phyloP scores from a whole-genome alignment of 2,113 vertebrate species.

The Sinocyclocheilus maitianheensis region DNA sequence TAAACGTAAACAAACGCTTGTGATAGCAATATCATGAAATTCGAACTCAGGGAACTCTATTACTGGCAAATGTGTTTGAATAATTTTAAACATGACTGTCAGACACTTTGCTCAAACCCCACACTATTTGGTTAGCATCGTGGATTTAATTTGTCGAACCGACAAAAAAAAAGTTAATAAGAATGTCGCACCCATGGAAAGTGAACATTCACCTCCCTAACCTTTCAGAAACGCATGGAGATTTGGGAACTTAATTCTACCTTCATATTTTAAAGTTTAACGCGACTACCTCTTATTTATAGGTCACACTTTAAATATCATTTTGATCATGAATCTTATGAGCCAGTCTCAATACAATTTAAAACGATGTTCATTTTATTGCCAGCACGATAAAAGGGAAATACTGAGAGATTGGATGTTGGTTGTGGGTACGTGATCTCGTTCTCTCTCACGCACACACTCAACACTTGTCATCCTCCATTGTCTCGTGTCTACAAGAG shows the following conservation, averaged over 20 bases:
- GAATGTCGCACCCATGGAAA: conserved; percentile 51
- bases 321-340: conserved; percentile 42
- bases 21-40: conserved; percentile 55
- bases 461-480: not conserved
- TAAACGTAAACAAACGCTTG: conserved; percentile 14
- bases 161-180: conserved; percentile 66
- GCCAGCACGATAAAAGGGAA: not conserved
- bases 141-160: conserved; percentile 72
- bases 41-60: conserved; percentile 54
- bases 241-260: conserved; percentile 57
- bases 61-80: conserved; percentile 65
- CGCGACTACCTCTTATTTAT: conserved; percentile 50
- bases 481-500: conserved; percentile 13
- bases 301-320: conserved; percentile 55
- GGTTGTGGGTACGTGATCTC: not conserved
- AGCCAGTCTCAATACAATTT: conserved; percentile 16
- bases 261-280: conserved; percentile 38
- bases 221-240: conserved; percentile 64
- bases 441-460: not conserved
- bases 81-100: conserved; percentile 69
- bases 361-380: conserved; percentile 12
- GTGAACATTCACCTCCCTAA: conserved; percentile 57
- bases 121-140: conserved; percentile 66
- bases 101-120: conserved; percentile 57
- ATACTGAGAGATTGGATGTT: not conserved